Conservation (phyloP, 1,140 invertebrate genomes). For the Metaphire vulgaris region DNA sequence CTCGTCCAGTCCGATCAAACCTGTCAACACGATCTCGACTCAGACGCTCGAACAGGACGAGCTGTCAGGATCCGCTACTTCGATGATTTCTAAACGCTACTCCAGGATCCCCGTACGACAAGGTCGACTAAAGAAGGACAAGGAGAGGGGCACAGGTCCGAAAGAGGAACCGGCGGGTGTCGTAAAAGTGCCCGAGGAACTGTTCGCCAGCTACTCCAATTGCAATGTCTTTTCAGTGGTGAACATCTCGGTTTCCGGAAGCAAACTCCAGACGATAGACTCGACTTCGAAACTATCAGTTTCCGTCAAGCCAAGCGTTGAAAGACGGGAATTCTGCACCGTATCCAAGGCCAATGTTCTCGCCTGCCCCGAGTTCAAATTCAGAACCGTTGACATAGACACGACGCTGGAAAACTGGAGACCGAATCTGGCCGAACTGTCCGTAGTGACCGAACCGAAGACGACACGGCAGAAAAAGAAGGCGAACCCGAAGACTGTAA, state of each 20-base stretch:
- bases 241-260: not conserved
- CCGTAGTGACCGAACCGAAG: not conserved
- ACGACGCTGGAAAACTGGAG: not conserved
- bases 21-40: not conserved
- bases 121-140: not conserved
- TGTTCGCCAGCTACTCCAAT: not conserved
- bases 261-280: not conserved
- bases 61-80: no score
- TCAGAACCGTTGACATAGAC: not conserved
- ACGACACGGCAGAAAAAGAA: not conserved
- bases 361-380: not conserved
- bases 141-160: not conserved
- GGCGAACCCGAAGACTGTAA: not conserved
- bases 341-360: not conserved
- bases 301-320: not conserved
- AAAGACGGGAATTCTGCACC: not conserved
- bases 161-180: not conserved
- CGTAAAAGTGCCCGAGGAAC: not conserved
- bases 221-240: not conserved
- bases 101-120: not conserved
- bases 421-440: not conserved
- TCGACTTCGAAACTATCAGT: not conserved
- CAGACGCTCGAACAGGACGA: not conserved
- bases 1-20: not conserved
- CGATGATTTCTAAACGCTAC: not conserved